phyloP scores from a whole-genome alignment of 2,797 vertebrate genomes.

The Acipenser transmontanus region DNA sequence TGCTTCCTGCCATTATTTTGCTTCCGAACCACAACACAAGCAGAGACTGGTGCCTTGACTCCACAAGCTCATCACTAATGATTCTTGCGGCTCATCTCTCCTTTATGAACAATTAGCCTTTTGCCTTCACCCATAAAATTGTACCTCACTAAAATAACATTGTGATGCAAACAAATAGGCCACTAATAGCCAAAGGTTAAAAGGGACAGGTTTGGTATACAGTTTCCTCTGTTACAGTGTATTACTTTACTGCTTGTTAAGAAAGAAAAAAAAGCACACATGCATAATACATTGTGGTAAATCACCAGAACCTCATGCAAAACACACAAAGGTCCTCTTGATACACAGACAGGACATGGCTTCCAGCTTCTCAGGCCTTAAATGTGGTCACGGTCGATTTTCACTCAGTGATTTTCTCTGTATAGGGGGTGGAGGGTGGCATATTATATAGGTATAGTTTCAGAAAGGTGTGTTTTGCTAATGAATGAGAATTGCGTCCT shows the following conservation, averaged over 20 bases:
- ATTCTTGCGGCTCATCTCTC: conserved; percentile 39
- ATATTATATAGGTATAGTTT: no score
- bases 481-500: not conserved
- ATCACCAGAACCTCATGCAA: not conserved
- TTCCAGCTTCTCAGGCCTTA: no score
- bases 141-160: conserved; percentile 24
- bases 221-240: conserved; percentile 9
- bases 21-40: conserved; percentile 56
- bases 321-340: not conserved
- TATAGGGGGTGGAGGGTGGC: no score
- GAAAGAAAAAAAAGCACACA: conserved; percentile 3
- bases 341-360: no score
- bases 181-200: conserved; percentile 26
- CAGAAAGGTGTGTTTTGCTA: no score
- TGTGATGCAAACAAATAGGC: conserved; percentile 20
- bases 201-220: conserved; percentile 18
- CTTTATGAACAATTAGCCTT: conserved; percentile 38
- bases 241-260: conserved; percentile 19
- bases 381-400: no score
- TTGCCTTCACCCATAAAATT: conserved; percentile 22
- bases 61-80: conserved; percentile 43
- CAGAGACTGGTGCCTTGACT: conserved; percentile 42
- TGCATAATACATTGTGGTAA: not conserved
- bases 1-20: conserved; percentile 63
- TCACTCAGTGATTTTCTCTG: no score